Conservation (phyloP, 2,888 invertebrate genomes). For the Tineola bisselliella region DNA sequence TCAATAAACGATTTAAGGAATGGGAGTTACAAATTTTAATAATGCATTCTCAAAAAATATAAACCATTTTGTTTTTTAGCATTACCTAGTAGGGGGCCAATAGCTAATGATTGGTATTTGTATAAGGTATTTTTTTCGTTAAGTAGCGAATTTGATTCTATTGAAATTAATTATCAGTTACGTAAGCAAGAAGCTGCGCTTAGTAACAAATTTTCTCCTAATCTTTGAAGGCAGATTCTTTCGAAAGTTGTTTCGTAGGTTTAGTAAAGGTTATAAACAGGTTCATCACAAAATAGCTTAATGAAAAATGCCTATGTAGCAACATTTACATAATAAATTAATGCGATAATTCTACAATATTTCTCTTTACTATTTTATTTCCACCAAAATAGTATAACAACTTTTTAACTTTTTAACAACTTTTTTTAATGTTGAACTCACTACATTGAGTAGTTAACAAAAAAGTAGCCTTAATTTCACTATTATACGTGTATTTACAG, state of each 20-base stretch:
- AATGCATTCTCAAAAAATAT: neutral
- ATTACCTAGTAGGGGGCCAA: neutral
- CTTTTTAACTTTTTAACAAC: too few relatives aligned
- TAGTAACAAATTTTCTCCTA: slow-evolving; percentile 10
- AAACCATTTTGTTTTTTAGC: neutral
- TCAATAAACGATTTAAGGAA: too few relatives aligned
- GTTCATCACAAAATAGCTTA: neutral
- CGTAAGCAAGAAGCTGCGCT: neutral
- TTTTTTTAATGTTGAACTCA: too few relatives aligned
- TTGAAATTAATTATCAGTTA: neutral
- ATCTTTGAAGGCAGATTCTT: neutral
- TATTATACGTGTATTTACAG: too few relatives aligned
- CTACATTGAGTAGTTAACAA: too few relatives aligned
- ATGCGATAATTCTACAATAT: too few relatives aligned
- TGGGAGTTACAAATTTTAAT: neutral
- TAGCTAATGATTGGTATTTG: neutral
- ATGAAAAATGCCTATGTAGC: neutral
- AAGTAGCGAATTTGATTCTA: neutral
- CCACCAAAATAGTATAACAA: too few relatives aligned
- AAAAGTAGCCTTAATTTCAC: too few relatives aligned
- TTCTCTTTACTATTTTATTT: too few relatives aligned
- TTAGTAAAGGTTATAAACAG: neutral
- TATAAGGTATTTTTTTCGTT: neutral
- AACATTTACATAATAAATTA: neutral
- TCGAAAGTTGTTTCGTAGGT: slow-evolving; percentile 11